Evolutionary conservation across 2,113 vertebrate species (phyloP).

Genomic region (Crocuta crocuta): DNA sequence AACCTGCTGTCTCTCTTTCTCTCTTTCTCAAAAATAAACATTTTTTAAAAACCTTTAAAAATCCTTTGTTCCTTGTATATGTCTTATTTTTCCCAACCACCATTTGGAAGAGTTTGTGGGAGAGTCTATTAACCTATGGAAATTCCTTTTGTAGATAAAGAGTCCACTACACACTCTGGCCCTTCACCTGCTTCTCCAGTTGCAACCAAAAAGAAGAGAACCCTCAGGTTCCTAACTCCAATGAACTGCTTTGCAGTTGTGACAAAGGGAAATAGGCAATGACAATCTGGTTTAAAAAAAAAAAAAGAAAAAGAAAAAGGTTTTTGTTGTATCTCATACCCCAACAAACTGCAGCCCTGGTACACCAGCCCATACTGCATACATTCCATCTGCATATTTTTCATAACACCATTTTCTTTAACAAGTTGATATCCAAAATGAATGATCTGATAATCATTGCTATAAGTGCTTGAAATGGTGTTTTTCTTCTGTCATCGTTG

Average conservation of each 20-base stretch:
- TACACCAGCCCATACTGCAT: background rate
- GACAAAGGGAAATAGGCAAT: constrained; percentile 29
- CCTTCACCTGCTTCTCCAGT: background rate
- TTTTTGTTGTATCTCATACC: background rate
- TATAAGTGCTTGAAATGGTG: constrained; percentile 46
- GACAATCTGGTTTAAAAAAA: background rate
- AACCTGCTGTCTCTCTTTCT: too few relatives aligned
- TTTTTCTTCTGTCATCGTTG: constrained; percentile 56
- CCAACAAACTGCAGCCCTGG: background rate
- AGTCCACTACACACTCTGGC: background rate
- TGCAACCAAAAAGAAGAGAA: constrained; percentile 44
- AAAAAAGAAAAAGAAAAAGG: background rate
- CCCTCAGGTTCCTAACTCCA: constrained; percentile 27
- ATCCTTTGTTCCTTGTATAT: background rate
- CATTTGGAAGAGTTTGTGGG: background rate
- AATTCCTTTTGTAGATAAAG: background rate
- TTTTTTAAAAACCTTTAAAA: background rate
- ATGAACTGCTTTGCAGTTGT: constrained; percentile 9
- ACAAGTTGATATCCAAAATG: constrained; percentile 60
- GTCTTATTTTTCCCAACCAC: background rate
- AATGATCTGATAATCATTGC: constrained; percentile 56
- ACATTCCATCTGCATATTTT: rapidly evolving
- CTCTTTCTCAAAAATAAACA: too few relatives aligned
- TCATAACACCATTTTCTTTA: constrained; percentile 46
- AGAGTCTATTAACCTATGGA: rapidly evolving